phyloP scores from a whole-genome alignment of 1,140 invertebrate species.

The Acromyrmex echinatior region DNA sequence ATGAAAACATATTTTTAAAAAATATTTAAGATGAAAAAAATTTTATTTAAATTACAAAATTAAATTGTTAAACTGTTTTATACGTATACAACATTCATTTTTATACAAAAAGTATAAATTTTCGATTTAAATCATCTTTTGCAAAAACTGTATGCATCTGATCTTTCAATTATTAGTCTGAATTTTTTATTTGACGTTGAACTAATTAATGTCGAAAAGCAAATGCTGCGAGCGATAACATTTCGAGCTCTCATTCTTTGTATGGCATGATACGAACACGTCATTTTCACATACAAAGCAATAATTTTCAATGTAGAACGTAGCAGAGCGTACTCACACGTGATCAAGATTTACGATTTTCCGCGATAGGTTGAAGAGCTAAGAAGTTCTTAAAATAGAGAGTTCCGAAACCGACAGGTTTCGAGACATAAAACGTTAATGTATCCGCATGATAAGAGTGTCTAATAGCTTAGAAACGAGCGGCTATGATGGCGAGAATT shows the following conservation, averaged over 20 bases:
- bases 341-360: background rate
- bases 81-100: no score
- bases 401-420: background rate
- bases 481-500: background rate
- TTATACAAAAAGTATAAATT: no score
- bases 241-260: background rate
- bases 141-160: no score
- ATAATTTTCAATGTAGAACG: constrained; percentile 19
- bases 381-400: constrained; percentile 24
- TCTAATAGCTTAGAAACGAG: background rate
- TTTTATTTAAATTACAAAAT: no score
- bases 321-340: background rate
- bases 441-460: constrained; percentile 32
- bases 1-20: no score
- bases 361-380: background rate
- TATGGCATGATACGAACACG: background rate
- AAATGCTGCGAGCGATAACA: background rate
- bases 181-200: background rate
- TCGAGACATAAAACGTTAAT: constrained; percentile 38
- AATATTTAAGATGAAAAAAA: no score
- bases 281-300: background rate
- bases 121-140: no score
- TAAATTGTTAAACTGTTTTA: no score
- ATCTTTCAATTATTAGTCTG: no score
- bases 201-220: background rate